Evolutionary conservation across 2,797 vertebrate genomes (phyloP).

Genomic region (Myripristis murdjan): DNA sequence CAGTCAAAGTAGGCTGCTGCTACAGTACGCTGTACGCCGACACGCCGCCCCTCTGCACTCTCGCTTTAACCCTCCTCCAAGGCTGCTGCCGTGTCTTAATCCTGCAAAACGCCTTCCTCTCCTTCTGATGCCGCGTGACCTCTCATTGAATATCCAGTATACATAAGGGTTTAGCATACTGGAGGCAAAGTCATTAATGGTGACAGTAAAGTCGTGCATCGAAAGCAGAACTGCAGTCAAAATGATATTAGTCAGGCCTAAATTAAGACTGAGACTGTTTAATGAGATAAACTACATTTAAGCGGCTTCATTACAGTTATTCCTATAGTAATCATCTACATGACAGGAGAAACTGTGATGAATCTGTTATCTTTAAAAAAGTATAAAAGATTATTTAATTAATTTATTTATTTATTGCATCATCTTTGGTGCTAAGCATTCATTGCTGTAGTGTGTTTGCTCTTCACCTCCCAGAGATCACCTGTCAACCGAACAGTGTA

Average conservation of each 20-base stretch:
- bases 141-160: conserved; percentile 12
- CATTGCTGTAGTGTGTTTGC: no score
- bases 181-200: conserved; percentile 17
- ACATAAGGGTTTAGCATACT: conserved; percentile 28
- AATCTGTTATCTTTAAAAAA: conserved; percentile 54
- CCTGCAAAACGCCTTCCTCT: conserved; percentile 61
- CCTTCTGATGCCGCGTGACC: conserved; percentile 19
- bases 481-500: no score
- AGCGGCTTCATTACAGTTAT: conserved; percentile 78
- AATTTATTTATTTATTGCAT: neutral
- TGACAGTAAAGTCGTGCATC: conserved; percentile 42
- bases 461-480: conserved; percentile 34
- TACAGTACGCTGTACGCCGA: conserved; percentile 33
- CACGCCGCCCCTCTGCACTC: conserved; percentile 49
- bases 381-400: no score
- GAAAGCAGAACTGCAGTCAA: conserved; percentile 61
- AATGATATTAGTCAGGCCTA: conserved; percentile 74
- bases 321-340: conserved; percentile 77
- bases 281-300: conserved; percentile 83
- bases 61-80: conserved; percentile 40
- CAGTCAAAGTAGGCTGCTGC: conserved; percentile 88
- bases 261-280: conserved; percentile 81
- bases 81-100: conserved; percentile 41
- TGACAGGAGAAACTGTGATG: conserved; percentile 66
- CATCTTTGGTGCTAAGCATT: conserved; percentile 41